Evolutionary conservation across 2,888 invertebrate genomes (phyloP), one percentile per base, ranked within the genome.

Genomic region (Papilio gigon): DNA sequence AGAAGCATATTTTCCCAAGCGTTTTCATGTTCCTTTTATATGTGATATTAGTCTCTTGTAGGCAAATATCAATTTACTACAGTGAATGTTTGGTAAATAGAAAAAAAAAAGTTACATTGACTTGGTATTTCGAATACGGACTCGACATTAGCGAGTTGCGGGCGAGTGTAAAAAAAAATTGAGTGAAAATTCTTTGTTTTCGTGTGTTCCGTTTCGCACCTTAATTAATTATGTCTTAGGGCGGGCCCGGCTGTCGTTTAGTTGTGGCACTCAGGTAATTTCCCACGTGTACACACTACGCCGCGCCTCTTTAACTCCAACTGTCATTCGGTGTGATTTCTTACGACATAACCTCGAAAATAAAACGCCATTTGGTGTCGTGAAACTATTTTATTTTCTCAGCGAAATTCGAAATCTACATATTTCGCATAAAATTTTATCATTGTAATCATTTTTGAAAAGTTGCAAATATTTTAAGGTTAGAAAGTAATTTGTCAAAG

Each of bases 201-300:
- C 56, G 65, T 70, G 61, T 53, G 65, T 66, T 62, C 44, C 69
- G 61, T 65, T 70, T 70, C 69, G 65, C 65, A 56, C 69, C 69
- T 86, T 86, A 87, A 89, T 88, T 88, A 88, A 89, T 89, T 86
- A 84, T 76, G 85, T 90, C 90, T 90, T 90, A 88, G 88, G 88
- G 88, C 77, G 88, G 75, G 84, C 74, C 75, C 78, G 75, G 82
- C 82, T 78, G 75, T 74, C 73, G 72, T 74, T 74, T 73, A 71
- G 72, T 76, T 72, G 72, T 78, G 79, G 80, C 87, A 89, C 86
- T 90, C 85, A 72, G 78, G 76, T 88, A 85, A 91, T 90, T 91
- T 91, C 90, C 90, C 90, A 80, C 78, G 88, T 82, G 89, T 80
- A 77, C 76, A 74, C 84, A 84, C 84, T 87, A 85, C 76, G 80